A percentile compares a stretch with the other conserved stretches of the same genome.
phyloP scores from a whole-genome alignment of 2,888 invertebrate genomes.

The Odontocolon sp. region DNA sequence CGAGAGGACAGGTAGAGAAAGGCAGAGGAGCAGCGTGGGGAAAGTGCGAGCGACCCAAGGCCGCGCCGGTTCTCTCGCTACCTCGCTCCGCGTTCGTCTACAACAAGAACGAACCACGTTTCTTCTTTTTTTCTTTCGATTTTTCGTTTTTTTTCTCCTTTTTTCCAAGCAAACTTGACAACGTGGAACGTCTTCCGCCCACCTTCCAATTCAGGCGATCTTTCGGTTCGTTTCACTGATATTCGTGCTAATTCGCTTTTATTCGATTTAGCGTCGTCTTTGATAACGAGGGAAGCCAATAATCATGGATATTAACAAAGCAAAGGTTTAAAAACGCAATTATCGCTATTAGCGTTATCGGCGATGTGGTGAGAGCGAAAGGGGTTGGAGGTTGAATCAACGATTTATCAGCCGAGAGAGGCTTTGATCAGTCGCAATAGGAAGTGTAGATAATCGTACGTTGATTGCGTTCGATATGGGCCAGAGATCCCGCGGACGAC shows the following conservation, averaged over 20 bases:
- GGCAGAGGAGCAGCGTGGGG: conserved; percentile 35
- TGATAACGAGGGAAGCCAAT: no score
- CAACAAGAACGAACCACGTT: conserved; percentile 19
- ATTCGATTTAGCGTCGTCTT: no score
- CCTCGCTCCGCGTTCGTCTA: conserved; percentile 9
- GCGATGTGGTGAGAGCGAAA: no score
- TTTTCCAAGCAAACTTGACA: conserved; percentile 28
- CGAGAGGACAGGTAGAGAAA: conserved; percentile 48
- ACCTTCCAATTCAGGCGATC: no score
- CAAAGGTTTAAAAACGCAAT: no score
- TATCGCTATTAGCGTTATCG: no score
- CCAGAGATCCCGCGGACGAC: conserved; percentile 15
- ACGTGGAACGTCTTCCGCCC: conserved; percentile 5
- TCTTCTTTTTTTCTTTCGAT: not conserved
- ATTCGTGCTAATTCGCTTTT: no score
- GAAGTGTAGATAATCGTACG: not conserved
- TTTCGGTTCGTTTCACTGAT: no score
- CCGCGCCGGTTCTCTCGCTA: conserved; percentile 61
- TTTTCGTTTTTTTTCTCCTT: conserved; percentile 1
- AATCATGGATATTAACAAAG: no score
- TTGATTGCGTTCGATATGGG: not conserved
- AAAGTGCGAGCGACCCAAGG: conserved; percentile 64
- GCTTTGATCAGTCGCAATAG: not conserved
- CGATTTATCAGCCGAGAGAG: no score
- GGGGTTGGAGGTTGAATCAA: no score